Conservation (phyloP, 2,113 vertebrate species). For the Vidua macroura region DNA sequence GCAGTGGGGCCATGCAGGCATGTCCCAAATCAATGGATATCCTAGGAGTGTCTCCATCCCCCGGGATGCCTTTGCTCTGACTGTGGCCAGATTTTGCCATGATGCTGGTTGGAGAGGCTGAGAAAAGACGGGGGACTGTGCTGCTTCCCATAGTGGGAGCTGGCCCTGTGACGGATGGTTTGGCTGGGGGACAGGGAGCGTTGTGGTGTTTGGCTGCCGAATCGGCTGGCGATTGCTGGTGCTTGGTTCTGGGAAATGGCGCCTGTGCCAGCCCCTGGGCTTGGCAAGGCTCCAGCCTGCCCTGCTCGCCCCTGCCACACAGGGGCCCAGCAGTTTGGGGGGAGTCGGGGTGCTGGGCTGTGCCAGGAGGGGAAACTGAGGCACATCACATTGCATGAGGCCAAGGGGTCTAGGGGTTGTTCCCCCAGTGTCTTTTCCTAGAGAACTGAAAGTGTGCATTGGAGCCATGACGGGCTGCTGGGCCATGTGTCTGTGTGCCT, state of each 20-base stretch:
- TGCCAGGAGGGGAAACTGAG: neutral
- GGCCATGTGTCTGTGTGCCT: neutral
- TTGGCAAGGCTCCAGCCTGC: neutral
- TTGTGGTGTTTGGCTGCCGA: neutral
- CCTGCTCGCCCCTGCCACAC: rapidly evolving
- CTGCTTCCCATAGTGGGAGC: neutral
- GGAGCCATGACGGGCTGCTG: neutral
- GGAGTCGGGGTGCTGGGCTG: neutral
- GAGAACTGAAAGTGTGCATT: neutral
- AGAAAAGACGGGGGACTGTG: neutral
- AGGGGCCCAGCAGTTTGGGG: neutral
- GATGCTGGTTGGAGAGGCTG: neutral
- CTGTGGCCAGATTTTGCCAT: neutral
- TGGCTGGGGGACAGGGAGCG: neutral
- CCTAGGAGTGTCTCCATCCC: rapidly evolving
- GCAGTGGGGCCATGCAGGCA: neutral
- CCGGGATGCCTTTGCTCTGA: rapidly evolving
- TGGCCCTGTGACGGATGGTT: neutral
- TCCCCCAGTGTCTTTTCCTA: rapidly evolving
- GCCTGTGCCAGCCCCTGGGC: neutral
- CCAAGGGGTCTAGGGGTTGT: rapidly evolving
- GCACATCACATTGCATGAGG: neutral
- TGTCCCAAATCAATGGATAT: neutral
- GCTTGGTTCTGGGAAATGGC: neutral
- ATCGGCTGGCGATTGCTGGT: rapidly evolving